A percentile compares a stretch with the other conserved stretches of the same genome.
Evolutionary conservation across 2,113 vertebrate species (phyloP).

Genomic region (Spermophilus dauricus): DNA sequence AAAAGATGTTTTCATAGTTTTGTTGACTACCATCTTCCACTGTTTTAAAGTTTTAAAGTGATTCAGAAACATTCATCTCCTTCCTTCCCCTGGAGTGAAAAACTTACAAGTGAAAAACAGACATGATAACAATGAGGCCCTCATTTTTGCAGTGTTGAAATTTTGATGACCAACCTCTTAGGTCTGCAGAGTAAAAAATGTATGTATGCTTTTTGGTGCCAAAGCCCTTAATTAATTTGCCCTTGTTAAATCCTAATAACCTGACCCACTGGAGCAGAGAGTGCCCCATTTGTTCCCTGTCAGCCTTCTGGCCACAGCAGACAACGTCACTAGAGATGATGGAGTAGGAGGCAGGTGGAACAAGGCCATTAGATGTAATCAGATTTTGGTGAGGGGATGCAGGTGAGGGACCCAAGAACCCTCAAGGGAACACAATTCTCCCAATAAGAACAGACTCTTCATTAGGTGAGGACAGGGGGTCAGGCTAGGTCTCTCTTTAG

Average conservation of each 20-base stretch:
- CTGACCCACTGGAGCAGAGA: conserved; percentile 85
- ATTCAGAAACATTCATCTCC: background rate
- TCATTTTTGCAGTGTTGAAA: conserved; percentile 40
- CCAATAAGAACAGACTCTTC: background rate
- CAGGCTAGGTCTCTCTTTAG: background rate
- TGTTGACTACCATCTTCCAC: background rate
- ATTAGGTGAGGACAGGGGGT: background rate
- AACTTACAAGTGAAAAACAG: conserved; percentile 6
- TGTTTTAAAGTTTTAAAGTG: background rate
- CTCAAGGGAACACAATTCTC: conserved; percentile 7
- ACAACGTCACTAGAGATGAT: conserved; percentile 55
- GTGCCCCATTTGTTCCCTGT: conserved; percentile 78
- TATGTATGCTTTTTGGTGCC: conserved; percentile 37
- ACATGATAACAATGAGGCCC: background rate
- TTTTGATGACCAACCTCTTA: conserved; percentile 56
- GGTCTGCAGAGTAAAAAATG: conserved; percentile 56
- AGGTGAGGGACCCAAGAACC: background rate
- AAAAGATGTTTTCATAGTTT: background rate
- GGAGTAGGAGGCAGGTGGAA: background rate
- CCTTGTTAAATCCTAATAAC: conserved; percentile 86
- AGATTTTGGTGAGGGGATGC: background rate
- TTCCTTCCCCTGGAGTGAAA: background rate
- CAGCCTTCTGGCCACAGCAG: background rate
- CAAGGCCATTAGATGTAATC: background rate
- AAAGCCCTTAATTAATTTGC: conserved; percentile 84